A percentile compares a stretch with the other conserved stretches of the same genome.
phyloP scores from a whole-genome alignment of 2,113 vertebrate species.

The Ariopsis seemanni region DNA sequence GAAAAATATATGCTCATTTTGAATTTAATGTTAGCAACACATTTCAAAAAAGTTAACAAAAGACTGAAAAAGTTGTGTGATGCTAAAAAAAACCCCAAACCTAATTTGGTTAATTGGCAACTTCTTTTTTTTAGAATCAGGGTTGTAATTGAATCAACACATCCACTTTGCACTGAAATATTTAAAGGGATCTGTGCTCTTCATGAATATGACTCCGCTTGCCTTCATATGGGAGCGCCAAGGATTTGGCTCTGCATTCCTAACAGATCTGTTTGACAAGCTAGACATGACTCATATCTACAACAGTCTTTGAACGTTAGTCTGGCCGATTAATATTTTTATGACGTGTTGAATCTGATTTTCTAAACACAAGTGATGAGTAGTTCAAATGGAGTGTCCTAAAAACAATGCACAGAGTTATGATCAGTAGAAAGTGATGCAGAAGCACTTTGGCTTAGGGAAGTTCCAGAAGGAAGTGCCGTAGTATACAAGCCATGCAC shows the following conservation, averaged over 20 bases:
- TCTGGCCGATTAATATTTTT: neutral
- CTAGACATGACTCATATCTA: conserved; percentile 25
- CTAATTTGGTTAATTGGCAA: no score
- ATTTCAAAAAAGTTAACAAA: no score
- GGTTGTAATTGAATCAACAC: neutral
- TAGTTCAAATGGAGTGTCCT: neutral
- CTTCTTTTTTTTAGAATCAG: no score
- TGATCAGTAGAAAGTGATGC: neutral
- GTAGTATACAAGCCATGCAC: conserved; percentile 22
- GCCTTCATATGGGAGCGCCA: conserved; percentile 3
- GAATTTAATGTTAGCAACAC: no score
- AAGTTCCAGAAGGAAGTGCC: conserved; percentile 8
- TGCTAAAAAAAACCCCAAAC: no score
- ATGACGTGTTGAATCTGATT: conserved; percentile 2
- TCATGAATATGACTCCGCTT: conserved; percentile 39
- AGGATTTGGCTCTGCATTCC: conserved; percentile 19
- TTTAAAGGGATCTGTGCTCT: conserved; percentile 61
- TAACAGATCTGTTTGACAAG: conserved; percentile 34
- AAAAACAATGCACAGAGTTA: conserved; percentile 6
- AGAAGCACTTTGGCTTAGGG: neutral
- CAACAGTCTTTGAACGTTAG: conserved; percentile 6
- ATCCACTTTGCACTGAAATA: conserved; percentile 54
- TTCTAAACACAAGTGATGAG: neutral
- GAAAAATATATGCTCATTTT: no score
- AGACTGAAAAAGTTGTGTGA: no score